A percentile compares a stretch with the other conserved stretches of the same genome.
Evolutionary conservation across 2,888 invertebrate species (phyloP).

Genomic region (Chirona hameri): DNA sequence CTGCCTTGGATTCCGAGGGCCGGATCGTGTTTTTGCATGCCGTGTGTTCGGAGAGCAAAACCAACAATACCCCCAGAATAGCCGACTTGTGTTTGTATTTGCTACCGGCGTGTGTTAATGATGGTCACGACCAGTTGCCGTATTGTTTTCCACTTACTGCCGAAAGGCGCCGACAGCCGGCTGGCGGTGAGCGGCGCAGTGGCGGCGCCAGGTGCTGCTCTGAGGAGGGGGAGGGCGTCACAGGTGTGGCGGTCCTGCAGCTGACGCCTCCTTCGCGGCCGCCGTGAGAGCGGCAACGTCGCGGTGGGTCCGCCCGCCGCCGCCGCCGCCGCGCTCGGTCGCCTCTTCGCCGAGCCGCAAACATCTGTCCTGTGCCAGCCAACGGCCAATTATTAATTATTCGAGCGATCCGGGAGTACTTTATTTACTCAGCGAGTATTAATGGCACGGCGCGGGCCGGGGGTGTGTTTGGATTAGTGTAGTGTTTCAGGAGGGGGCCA

Average conservation of each 20-base stretch:
- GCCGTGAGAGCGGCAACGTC: not conserved
- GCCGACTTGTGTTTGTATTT: not conserved
- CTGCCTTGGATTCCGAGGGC: not conserved
- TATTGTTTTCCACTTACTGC: slow-evolving; percentile 5
- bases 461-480: slow-evolving; percentile 22
- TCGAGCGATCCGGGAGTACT: slow-evolving; percentile 5
- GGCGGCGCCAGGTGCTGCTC: not conserved
- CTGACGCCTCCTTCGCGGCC: not conserved
- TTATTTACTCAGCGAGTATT: slow-evolving; percentile 26
- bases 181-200: not conserved
- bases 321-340: not conserved
- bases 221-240: not conserved
- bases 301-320: not conserved
- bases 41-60: not conserved
- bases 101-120: not conserved
- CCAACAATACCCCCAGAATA: not conserved
- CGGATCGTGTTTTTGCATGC: not conserved
- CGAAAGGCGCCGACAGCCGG: not conserved
- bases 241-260: not conserved
- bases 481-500: slow-evolving; percentile 22
- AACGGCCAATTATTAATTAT: slow-evolving; percentile 27
- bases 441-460: not conserved
- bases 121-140: not conserved
- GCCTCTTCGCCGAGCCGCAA: slow-evolving; percentile 10
- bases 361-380: slow-evolving; percentile 14